phyloP scores from a whole-genome alignment of 2,797 vertebrate genomes.

The Avahi laniger region DNA sequence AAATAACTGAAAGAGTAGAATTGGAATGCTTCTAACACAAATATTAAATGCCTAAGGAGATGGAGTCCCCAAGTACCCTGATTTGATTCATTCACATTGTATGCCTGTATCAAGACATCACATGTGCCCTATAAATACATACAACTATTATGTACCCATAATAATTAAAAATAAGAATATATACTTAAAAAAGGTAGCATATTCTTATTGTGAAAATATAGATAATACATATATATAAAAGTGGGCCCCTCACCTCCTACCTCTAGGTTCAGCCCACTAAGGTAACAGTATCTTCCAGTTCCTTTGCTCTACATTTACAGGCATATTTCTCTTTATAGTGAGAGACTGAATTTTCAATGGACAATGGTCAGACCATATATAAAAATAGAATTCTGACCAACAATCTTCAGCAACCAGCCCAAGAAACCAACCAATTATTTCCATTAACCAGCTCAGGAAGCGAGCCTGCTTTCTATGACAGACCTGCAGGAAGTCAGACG shows the following conservation, averaged over 20 bases:
- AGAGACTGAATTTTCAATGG: neutral
- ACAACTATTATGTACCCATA: neutral
- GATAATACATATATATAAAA: neutral
- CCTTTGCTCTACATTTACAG: neutral
- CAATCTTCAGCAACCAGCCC: neutral
- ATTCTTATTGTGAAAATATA: neutral
- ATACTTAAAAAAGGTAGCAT: neutral
- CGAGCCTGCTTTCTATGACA: neutral
- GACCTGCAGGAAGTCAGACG: neutral
- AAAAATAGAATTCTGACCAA: neutral
- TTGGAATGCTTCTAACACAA: neutral
- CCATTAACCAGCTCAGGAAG: neutral
- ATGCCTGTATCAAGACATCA: neutral
- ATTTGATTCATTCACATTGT: neutral
- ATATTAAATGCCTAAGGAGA: neutral
- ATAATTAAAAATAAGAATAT: neutral
- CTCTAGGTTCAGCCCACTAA: neutral
- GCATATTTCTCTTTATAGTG: neutral
- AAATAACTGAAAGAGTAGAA: neutral
- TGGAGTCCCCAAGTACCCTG: neutral
- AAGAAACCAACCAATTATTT: neutral
- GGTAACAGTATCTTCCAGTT: neutral
- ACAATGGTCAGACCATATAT: too few species aligned
- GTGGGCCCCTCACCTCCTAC: neutral
- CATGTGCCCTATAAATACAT: neutral